Evolutionary conservation across 2,888 invertebrate species (phyloP), one percentile per base, ranked within the genome.

Genomic region (Acanthosepion lycidas): DNA sequence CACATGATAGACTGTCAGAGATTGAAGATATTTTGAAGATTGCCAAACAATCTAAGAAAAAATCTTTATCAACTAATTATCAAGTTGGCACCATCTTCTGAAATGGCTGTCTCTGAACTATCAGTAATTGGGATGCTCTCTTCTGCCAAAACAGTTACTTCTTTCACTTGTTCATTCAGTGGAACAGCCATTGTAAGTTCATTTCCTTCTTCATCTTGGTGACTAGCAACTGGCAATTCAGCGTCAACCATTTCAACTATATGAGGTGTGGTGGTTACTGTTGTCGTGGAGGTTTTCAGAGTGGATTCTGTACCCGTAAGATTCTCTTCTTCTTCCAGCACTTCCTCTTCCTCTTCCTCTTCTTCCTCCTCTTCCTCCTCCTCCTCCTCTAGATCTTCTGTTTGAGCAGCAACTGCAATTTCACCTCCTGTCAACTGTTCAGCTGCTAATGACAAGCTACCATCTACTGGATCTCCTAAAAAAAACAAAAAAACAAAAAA

Each of bases 391-490:
- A 42, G 42, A 42, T 42, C 92, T 48, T 48, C 51, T 28, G 93
- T 93, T 42, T 93, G 93, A 51, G 93, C 49, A 20, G 93, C 93
- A 49, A 51, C 93, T 1, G 93, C 93, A 26, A 93, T 93, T 93
- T 93, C 93, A 0, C n/a, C 48, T 9, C 93, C 93, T 15, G n/a
- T n/a, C 92, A 92, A 42, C n/a, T 42, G 92, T 9, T 92, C 49
- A 49, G 48, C 93, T n/a, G 93, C 28, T 48, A 93, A 53, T 42
- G 51, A 53, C 18, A 93, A n/a, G 23, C n/a, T 28, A 15, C 93
- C 93, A 93, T 93, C 93, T 51, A 53, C 51, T 23, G 26, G 49
- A 2, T 93, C 28, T 28, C 51, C 93, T 93, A n/a, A 48, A 5
- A 93, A 78, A 78, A 78, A 78, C 12, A 78, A 28, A n/a, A 33